Conservation (phyloP, 2,888 invertebrate genomes). For the Sesamia inferens region DNA sequence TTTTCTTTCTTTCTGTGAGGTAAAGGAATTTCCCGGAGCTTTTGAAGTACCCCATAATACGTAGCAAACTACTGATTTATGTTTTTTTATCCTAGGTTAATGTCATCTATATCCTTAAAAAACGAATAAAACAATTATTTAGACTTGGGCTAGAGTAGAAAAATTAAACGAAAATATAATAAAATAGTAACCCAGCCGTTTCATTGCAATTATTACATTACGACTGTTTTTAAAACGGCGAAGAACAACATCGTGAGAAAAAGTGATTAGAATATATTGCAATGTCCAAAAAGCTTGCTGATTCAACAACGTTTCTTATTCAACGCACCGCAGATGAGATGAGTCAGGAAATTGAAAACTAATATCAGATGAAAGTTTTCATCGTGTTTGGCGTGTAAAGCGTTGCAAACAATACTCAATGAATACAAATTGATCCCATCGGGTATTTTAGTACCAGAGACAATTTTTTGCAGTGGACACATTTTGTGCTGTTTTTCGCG, state of each 20-base stretch:
- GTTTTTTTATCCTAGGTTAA: too few relatives aligned
- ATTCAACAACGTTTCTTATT: constrained; percentile 57
- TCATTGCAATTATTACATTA: background rate
- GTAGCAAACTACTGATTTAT: too few relatives aligned
- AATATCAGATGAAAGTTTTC: constrained; percentile 76
- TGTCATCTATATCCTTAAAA: too few relatives aligned
- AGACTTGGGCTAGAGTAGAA: too few relatives aligned
- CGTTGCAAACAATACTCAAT: constrained; percentile 63
- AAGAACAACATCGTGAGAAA: background rate
- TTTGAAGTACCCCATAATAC: too few relatives aligned
- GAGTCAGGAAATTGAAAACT: constrained; percentile 76
- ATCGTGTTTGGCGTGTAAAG: constrained; percentile 69
- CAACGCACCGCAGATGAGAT: constrained; percentile 52
- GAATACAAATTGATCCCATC: constrained; percentile 65
- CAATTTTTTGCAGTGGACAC: constrained; percentile 43
- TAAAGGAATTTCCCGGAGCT: too few relatives aligned
- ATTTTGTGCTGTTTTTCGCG: constrained; percentile 10
- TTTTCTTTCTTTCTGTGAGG: too few relatives aligned
- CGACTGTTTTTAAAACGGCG: background rate
- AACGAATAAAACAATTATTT: too few relatives aligned
- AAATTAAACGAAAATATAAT: too few relatives aligned
- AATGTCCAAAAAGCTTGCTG: constrained; percentile 16
- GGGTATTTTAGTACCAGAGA: constrained; percentile 41
- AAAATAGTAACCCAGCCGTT: too few relatives aligned
- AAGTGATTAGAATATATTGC: constrained; percentile 7